phyloP scores from a whole-genome alignment of 2,113 vertebrate species.

The Hippoglossus stenolepis region DNA sequence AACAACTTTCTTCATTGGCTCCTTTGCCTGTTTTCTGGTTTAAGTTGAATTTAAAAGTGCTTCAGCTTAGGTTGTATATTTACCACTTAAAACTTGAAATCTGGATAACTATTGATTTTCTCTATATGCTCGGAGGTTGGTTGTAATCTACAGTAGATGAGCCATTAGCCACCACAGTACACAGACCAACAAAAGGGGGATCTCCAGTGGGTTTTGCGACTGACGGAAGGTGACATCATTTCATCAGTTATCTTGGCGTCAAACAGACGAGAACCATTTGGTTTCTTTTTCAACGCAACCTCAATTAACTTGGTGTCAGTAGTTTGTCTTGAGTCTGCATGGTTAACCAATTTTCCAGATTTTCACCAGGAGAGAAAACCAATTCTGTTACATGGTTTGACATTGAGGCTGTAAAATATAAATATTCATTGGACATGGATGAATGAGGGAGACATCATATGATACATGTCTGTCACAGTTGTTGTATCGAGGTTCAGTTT shows the following conservation, averaged over 20 bases:
- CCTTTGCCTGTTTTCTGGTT: too few species aligned
- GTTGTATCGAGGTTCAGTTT: neutral
- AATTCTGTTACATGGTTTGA: neutral
- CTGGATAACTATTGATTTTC: too few species aligned
- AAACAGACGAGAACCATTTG: neutral
- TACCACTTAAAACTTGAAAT: too few species aligned
- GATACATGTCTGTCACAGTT: neutral
- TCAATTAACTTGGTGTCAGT: neutral
- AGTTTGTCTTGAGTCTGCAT: neutral
- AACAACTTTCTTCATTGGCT: too few species aligned
- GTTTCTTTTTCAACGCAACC: neutral
- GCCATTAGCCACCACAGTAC: neutral
- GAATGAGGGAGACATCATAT: neutral
- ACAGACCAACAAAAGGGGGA: too few species aligned
- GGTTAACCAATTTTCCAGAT: constrained; percentile 2
- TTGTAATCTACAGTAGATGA: neutral
- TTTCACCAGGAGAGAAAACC: neutral
- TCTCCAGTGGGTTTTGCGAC: too few species aligned
- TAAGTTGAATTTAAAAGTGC: too few species aligned
- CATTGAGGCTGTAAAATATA: constrained; percentile 4
- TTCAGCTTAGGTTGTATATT: too few species aligned
- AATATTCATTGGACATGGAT: neutral
- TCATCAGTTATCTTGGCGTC: neutral
- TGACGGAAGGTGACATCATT: neutral
- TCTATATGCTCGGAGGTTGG: constrained; percentile 6